Conservation (phyloP, 2,888 invertebrate species). For the Muschampia plurimacula region DNA sequence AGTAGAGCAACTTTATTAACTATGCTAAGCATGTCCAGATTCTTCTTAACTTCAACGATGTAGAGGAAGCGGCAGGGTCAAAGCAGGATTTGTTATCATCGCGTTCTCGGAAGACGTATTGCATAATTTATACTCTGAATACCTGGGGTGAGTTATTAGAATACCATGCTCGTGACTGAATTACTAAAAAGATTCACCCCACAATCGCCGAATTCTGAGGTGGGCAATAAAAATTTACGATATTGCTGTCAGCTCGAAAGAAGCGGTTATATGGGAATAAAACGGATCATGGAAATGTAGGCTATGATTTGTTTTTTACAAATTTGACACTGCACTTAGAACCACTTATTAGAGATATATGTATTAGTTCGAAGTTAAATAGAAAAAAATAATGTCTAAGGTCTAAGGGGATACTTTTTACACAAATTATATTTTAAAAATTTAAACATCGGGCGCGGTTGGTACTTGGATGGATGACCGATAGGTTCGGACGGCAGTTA, state of each 20-base stretch:
- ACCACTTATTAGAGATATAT: no score
- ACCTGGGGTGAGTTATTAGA: constrained; percentile 49
- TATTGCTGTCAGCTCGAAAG: constrained; percentile 13
- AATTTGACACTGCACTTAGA: no score
- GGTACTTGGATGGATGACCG: no score
- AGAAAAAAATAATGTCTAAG: no score
- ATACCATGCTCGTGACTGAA: constrained; percentile 44
- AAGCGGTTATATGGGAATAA: constrained; percentile 8
- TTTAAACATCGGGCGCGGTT: no score
- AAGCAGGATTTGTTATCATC: constrained; percentile 49
- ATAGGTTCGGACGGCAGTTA: no score
- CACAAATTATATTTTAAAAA: no score
- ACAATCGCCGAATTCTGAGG: constrained; percentile 23
- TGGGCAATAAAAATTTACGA: constrained; percentile 32
- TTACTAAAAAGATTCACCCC: constrained; percentile 39
- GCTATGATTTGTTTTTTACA: no score
- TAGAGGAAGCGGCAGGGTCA: constrained; percentile 13
- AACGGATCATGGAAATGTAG: not conserved
- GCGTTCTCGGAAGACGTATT: constrained; percentile 36
- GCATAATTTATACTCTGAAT: constrained; percentile 54
- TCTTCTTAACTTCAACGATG: not conserved
- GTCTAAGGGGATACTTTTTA: no score
- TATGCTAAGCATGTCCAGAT: constrained; percentile 47
- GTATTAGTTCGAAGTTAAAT: no score
- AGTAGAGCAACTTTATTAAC: constrained; percentile 53